Evolutionary conservation across 2,888 invertebrate genomes (phyloP).

Genomic region (Synergus itoensis): DNA sequence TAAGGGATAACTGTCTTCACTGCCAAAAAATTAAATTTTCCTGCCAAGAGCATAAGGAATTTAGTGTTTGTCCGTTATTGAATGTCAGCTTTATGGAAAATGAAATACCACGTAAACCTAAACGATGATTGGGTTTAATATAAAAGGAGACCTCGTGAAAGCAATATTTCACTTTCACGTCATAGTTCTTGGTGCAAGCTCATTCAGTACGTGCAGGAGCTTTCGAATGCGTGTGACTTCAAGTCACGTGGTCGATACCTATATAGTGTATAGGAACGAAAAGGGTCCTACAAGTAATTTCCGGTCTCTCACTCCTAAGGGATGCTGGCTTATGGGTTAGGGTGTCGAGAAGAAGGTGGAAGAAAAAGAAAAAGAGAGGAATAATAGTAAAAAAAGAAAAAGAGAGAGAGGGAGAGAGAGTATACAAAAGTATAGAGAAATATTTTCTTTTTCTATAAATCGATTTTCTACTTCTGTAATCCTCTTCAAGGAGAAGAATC

Average conservation of each 20-base stretch:
- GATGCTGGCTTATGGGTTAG: slow-evolving; percentile 13
- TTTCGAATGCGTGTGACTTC: not conserved
- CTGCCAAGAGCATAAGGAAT: not conserved
- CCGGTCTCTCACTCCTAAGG: slow-evolving; percentile 9
- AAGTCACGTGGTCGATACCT: not conserved
- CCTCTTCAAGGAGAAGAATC: not conserved
- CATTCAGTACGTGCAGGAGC: not conserved
- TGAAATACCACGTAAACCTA: not conserved
- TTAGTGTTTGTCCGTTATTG: not conserved
- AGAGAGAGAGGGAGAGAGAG: not conserved
- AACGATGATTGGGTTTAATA: slow-evolving; percentile 4
- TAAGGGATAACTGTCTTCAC: not conserved
- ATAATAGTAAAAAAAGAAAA: not conserved
- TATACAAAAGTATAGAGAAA: not conserved
- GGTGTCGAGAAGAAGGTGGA: not conserved
- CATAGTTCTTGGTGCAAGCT: not conserved
- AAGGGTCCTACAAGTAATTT: slow-evolving; percentile 32
- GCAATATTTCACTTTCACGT: slow-evolving; percentile 1
- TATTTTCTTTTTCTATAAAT: not conserved
- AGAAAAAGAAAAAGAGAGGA: not conserved
- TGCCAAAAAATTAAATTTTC: not conserved
- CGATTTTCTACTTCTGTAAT: slow-evolving; percentile 16
- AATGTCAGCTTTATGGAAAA: not conserved
- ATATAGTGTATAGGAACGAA: not conserved
- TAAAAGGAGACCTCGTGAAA: not conserved